Base-by-base conservation (phyloP, 2,113 vertebrate genomes). In the Chauna torquata region DNA sequence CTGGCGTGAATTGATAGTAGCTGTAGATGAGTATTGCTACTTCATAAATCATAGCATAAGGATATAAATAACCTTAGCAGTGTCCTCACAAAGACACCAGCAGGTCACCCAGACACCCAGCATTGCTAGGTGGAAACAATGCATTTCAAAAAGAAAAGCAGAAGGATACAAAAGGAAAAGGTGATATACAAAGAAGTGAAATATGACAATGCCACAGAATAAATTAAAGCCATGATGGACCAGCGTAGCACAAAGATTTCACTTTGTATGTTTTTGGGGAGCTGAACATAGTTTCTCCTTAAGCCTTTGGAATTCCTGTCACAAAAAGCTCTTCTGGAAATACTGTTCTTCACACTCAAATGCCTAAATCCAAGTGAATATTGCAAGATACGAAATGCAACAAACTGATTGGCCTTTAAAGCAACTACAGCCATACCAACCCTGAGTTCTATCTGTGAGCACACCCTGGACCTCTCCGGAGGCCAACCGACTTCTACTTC, bases 401-500 rank as follows among this genome's bases (percentile, higher is more conserved):
- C 40, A 83, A 71, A 72, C 11, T 42, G 32, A 64, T 4, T 36
- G 3, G 12, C 34, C 38, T 71, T 87, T 70, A 25, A 58, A 77
- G 11, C 8, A 72, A 18, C 19, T 30, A 13, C 22, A 81, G 19
- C 13, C 0, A 1, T 24, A 64, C 3, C 34, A 91, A 28, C 4
- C 9, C 36, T 57, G 25, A 42, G 64, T 59, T 64, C 42, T 78
- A 7, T 52, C 40, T 78, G 5, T 1, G 2, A 87, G 19, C 16
- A 82, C 38, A 82, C 6, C 22, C 7, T 1, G 2, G 17, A 42
- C 25, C 15, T 58, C n/a, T 54, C 28, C 32, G 36, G 32, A 24
- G 10, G 10, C 18, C 12, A 36, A 38, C 16, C 0, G 0, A 32
- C 2, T 74, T 76, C 30, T 45, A 12, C 13, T 80, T 70, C 10